A percentile compares a stretch with the other conserved stretches of the same genome.
Evolutionary conservation across 2,888 invertebrate species (phyloP).

Genomic region (Cheilosia urbana): DNA sequence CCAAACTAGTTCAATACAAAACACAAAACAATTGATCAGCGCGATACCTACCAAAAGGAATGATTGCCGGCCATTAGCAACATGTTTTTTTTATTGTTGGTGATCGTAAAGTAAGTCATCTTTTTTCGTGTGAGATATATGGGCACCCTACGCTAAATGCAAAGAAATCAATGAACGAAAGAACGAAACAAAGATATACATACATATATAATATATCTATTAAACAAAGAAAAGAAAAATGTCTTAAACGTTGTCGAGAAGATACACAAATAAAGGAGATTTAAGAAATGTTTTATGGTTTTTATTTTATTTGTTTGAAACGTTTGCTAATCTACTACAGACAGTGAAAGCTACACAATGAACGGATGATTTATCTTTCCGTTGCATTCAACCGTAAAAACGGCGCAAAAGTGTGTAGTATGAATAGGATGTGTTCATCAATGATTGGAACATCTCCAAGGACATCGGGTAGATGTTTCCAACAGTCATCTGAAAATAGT

Average conservation of each 20-base stretch:
- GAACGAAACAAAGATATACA: slow-evolving; percentile 32
- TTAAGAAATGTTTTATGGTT: slow-evolving; percentile 9
- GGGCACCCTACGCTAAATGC: no score
- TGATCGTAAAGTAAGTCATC: no score
- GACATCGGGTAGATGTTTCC: slow-evolving; percentile 80
- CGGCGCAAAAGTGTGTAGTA: slow-evolving; percentile 81
- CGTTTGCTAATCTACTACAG: background rate
- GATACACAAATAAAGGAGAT: slow-evolving; percentile 58
- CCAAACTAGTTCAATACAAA: no score
- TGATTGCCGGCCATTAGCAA: no score
- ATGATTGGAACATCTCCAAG: slow-evolving; percentile 79
- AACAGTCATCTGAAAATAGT: slow-evolving; percentile 78
- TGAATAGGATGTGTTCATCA: slow-evolving; percentile 81
- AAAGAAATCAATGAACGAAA: no score
- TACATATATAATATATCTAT: slow-evolving; percentile 26
- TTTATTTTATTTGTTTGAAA: background rate
- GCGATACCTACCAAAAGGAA: no score
- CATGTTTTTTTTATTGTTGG: no score
- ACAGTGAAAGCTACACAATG: background rate
- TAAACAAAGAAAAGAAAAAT: slow-evolving; percentile 36
- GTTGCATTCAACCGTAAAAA: slow-evolving; percentile 64
- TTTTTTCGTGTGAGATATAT: no score
- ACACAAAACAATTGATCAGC: no score
- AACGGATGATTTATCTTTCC: background rate
- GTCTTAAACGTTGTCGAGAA: slow-evolving; percentile 50